Percentiles rank a stretch among this genome's conserved stretches.
Evolutionary conservation across 2,113 vertebrate species (phyloP).

Genomic region (Pseudorectes ferrugineus): DNA sequence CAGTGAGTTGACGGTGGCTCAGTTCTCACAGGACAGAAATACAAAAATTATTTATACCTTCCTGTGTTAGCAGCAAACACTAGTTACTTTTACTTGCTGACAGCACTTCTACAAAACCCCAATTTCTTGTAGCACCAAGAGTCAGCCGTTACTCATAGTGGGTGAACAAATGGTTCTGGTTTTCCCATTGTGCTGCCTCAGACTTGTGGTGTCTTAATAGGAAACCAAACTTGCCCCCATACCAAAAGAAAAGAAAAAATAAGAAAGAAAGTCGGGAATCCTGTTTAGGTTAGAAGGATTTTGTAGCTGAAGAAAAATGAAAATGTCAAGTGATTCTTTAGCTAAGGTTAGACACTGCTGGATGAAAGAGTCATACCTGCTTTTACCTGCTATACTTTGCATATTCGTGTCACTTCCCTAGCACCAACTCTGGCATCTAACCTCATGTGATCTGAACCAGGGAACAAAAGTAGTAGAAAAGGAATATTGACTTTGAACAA

Average conservation of each 20-base stretch:
- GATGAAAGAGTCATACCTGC: neutral
- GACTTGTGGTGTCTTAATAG: neutral
- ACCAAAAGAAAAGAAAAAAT: neutral
- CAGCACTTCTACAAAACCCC: neutral
- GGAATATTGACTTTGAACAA: neutral
- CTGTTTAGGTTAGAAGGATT: neutral
- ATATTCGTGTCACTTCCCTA: neutral
- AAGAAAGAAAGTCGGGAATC: neutral
- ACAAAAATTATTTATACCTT: neutral
- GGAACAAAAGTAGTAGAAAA: neutral
- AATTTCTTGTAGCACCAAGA: neutral
- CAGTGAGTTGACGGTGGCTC: neutral
- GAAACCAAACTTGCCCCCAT: neutral
- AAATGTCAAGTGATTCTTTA: neutral
- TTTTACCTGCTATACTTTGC: neutral
- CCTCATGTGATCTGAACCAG: neutral
- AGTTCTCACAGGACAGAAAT: neutral
- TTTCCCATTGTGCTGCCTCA: neutral
- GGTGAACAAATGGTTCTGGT: neutral
- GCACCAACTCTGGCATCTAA: neutral
- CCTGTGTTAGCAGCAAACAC: neutral
- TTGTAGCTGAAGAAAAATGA: neutral
- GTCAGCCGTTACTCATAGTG: accelerated
- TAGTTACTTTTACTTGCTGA: neutral
- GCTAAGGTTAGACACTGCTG: neutral